phyloP scores from a whole-genome alignment of 2,797 vertebrate species.

The Syncerus caffer region DNA sequence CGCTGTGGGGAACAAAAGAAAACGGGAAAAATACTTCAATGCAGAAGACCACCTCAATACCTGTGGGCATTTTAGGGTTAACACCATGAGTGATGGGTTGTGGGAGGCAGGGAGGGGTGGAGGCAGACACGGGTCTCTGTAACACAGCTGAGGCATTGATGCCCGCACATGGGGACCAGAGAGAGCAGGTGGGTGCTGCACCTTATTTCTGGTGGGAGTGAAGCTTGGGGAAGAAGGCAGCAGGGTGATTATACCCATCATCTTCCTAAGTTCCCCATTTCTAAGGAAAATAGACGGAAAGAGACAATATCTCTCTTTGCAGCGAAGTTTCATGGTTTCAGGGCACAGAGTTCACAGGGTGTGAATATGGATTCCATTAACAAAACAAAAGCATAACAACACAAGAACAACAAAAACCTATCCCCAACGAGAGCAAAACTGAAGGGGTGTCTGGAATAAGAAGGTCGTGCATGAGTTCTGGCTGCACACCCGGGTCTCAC shows the following conservation, averaged over 20 bases:
- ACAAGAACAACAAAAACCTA: neutral
- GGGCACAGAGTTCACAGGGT: constrained; percentile 70
- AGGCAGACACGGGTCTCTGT: neutral
- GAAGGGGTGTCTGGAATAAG: constrained; percentile 70
- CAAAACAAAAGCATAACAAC: neutral
- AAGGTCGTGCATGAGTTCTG: constrained; percentile 71
- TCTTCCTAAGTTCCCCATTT: constrained; percentile 66
- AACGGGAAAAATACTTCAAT: neutral
- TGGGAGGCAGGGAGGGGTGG: neutral
- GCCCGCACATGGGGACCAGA: neutral
- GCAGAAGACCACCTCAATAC: constrained; percentile 68
- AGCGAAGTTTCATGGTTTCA: constrained; percentile 73
- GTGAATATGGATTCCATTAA: constrained; percentile 71
- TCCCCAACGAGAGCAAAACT: neutral
- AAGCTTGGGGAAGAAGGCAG: constrained; percentile 47
- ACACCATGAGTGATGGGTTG: neutral
- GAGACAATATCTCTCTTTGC: constrained; percentile 65
- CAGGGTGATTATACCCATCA: neutral
- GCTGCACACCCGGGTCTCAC: constrained; percentile 76
- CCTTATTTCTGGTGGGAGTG: constrained; percentile 41
- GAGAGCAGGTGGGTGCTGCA: neutral
- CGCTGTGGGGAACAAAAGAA: constrained; percentile 71
- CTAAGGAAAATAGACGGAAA: constrained; percentile 61
- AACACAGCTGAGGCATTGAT: neutral
- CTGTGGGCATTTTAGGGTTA: constrained; percentile 65